Evolutionary conservation across 2,113 vertebrate species (phyloP), one percentile per base, ranked within the genome.

Genomic region (Serinus canaria): DNA sequence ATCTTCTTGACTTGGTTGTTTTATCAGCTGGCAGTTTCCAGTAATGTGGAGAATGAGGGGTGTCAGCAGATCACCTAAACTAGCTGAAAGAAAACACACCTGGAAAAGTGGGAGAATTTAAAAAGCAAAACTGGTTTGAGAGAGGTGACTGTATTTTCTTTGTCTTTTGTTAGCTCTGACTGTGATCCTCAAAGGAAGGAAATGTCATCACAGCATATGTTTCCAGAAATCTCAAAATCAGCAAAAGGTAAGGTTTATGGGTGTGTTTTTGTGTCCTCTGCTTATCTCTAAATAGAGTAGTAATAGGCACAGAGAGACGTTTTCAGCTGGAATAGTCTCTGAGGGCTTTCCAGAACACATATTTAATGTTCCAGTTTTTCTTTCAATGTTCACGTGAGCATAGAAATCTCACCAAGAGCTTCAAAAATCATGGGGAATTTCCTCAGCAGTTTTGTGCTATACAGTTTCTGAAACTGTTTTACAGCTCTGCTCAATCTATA

Each of bases 131-230:
- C 5, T 28, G 50, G 6, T 66, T 41, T 53, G 17, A 43, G 31
- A 46, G 67, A 81, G 7, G 15, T 75, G n/a, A 55, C 3, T 31
- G 8, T 52, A 25, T 52, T 52, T 16, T 83, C 10, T 80, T 66
- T 89, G 62, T 33, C 20, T 63, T 79, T 76, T 23, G 2, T 44
- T 56, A 47, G 63, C 25, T 89, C 30, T 70, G 11, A 13, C 37
- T 73, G 24, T 19, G 18, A 5, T 14, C 31, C 35, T 84, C 44
- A 33, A 53, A 59, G 43, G 35, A 70, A 70, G 18, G 18, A 77
- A 35, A n/a, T 60, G 21, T n/a, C 60, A 41, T 15, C 27, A 17
- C 24, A 41, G 22, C 35, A 60, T 8, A 8, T 0, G 0, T 18
- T 47, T 17, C 39, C 52, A 79, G 62, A 69, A 59, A 49, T 44